phyloP scores from a whole-genome alignment of 2,797 vertebrate genomes.

The Gymnothorax reevesii region DNA sequence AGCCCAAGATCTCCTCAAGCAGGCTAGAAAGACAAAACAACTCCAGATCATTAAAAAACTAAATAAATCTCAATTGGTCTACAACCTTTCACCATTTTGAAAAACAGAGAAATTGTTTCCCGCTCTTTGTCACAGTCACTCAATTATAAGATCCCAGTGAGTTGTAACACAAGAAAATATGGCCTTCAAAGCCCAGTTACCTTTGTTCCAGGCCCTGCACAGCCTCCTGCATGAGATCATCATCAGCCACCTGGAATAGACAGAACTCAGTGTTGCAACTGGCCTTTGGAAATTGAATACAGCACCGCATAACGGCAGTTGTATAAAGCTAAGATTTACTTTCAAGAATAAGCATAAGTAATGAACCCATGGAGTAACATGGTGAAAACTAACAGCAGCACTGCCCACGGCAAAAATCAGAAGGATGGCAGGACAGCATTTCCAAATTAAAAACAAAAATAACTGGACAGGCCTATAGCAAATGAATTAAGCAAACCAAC shows the following conservation, averaged over 20 bases:
- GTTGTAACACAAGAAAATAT: neutral
- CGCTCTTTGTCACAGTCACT: neutral
- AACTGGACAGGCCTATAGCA: neutral
- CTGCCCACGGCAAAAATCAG: no score
- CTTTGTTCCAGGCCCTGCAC: constrained; percentile 84
- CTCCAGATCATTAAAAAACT: neutral
- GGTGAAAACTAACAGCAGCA: no score
- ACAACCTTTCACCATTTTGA: neutral
- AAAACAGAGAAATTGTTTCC: neutral
- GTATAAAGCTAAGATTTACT: neutral
- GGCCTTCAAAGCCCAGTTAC: constrained; percentile 61
- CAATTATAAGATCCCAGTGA: neutral
- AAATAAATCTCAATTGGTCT: neutral
- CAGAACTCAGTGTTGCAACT: neutral
- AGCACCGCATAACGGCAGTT: neutral
- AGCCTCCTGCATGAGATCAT: constrained; percentile 50
- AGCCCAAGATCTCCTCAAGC: constrained; percentile 84
- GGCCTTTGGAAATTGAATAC: neutral
- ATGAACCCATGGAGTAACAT: neutral
- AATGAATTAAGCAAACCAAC: neutral
- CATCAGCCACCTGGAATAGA: constrained; percentile 75
- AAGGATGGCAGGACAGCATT: no score
- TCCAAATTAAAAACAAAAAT: neutral
- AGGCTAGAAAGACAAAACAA: constrained; percentile 67
- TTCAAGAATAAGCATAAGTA: neutral